Conservation (phyloP, 2,888 invertebrate species). For the Belgica antarctica region DNA sequence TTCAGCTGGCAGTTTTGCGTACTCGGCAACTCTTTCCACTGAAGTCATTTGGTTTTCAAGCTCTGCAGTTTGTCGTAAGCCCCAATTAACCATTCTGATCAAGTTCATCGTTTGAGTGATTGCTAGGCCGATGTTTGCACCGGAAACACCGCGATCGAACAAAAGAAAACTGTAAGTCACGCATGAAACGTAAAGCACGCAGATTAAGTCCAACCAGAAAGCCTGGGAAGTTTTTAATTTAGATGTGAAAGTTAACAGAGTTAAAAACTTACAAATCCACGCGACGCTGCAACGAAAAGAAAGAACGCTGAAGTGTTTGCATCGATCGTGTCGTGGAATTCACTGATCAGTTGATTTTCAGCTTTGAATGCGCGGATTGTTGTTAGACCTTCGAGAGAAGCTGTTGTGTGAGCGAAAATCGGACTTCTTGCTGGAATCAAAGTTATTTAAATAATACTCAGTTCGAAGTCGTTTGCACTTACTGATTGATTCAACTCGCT, state of each 20-base stretch:
- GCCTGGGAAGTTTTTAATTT: no score
- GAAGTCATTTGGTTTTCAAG: constrained; percentile 84
- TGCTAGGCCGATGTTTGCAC: constrained; percentile 74
- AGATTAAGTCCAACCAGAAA: constrained; percentile 86
- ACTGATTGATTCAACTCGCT: constrained; percentile 78
- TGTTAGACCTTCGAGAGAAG: constrained; percentile 83
- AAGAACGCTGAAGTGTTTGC: constrained; percentile 90
- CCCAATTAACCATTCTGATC: constrained; percentile 63
- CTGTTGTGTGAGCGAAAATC: constrained; percentile 90
- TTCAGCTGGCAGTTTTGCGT: constrained; percentile 57
- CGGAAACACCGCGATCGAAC: constrained; percentile 66
- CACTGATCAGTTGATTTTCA: constrained; percentile 70
- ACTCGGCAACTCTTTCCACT: constrained; percentile 77
- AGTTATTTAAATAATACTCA: background rate
- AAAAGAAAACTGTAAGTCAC: constrained; percentile 75
- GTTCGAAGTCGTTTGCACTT: constrained; percentile 59
- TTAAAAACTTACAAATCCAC: constrained; percentile 92
- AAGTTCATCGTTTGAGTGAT: constrained; percentile 78
- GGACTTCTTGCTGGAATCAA: constrained; percentile 76
- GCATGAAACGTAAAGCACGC: constrained; percentile 78
- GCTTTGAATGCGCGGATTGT: constrained; percentile 88
- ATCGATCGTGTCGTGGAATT: constrained; percentile 81
- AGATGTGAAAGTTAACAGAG: no score
- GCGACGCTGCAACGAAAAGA: constrained; percentile 80
- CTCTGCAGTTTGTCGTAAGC: constrained; percentile 72